These are phyloP conservation scores for Luperina testacea DNA, from an alignment of 2,888 invertebrate genomes.

Conservation along the genomic window DNA sequence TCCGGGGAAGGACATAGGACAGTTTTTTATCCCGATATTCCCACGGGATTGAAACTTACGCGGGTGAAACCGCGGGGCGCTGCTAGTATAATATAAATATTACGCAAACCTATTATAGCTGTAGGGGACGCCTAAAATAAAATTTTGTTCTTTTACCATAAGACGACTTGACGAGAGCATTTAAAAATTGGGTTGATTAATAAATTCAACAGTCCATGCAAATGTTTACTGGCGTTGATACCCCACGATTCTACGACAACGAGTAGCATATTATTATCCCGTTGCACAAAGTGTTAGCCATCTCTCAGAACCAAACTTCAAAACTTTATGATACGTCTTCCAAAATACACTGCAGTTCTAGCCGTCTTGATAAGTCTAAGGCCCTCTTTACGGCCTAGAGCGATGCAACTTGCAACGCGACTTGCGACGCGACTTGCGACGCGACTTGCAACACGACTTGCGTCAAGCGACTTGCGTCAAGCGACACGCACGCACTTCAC, in stretches of 20 bases:
- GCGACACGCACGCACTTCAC: too few relatives aligned
- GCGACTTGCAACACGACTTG: neutral
- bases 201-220: neutral
- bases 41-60: too few relatives aligned
- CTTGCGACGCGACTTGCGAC: too few relatives aligned
- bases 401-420: neutral
- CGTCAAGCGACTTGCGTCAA: too few relatives aligned
- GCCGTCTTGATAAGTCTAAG: neutral
- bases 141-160: neutral
- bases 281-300: constrained; percentile 1
- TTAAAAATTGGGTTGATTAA: neutral
- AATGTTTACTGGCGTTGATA: neutral
- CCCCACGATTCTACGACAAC: too few relatives aligned
- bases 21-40: too few relatives aligned
- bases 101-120: too few relatives aligned
- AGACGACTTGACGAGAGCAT: neutral
- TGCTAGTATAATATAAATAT: too few relatives aligned
- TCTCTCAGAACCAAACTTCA: constrained; percentile 8
- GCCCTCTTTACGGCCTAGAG: neutral
- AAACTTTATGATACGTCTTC: constrained; percentile 32
- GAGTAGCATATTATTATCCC: neutral
- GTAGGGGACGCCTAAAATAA: neutral
- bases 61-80: too few relatives aligned
- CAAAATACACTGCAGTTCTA: constrained; percentile 29
- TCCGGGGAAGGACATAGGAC: too few relatives aligned